phyloP scores from a whole-genome alignment of 2,888 invertebrate species.

The Auanema freiburgensis region DNA sequence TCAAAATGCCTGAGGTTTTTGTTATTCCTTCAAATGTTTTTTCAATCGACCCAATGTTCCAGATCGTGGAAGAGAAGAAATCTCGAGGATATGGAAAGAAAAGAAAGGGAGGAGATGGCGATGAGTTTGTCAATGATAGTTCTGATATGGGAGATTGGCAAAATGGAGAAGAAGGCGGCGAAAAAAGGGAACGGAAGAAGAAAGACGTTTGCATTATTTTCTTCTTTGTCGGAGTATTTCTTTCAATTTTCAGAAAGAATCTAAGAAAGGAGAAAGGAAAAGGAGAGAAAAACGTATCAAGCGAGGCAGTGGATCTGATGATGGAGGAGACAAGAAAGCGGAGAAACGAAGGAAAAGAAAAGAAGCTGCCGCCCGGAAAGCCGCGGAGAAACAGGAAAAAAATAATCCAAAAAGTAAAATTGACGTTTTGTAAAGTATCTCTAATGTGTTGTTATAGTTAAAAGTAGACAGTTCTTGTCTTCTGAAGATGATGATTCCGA shows the following conservation, averaged over 20 bases:
- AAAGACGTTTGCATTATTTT: slow-evolving; percentile 23
- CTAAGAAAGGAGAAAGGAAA: slow-evolving; percentile 38
- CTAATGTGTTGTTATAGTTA: slow-evolving; percentile 34
- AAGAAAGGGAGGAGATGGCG: slow-evolving; percentile 40
- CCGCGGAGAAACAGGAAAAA: slow-evolving; percentile 37
- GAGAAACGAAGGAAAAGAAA: slow-evolving; percentile 31
- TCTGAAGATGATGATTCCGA: slow-evolving; percentile 44
- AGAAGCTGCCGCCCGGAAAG: slow-evolving; percentile 20
- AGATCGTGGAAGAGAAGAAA: slow-evolving; percentile 37
- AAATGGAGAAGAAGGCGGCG: slow-evolving; percentile 38
- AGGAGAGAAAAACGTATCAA: slow-evolving; percentile 26
- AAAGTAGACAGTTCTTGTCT: slow-evolving; percentile 47
- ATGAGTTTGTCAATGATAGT: slow-evolving; percentile 60
- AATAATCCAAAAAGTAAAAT: slow-evolving; percentile 37
- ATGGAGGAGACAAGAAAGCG: slow-evolving; percentile 28
- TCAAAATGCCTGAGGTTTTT: slow-evolving; percentile 48
- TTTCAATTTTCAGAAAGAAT: slow-evolving; percentile 27
- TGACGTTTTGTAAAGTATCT: not conserved
- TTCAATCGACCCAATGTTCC: not conserved
- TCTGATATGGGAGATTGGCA: slow-evolving; percentile 55
- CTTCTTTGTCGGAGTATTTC: not conserved
- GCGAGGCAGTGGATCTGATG: slow-evolving; percentile 40
- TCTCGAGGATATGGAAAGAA: slow-evolving; percentile 31
- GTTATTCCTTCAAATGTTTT: not conserved
- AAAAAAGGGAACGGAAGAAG: slow-evolving; percentile 26